Evolutionary conservation across 2,797 vertebrate genomes (phyloP), one percentile per base, ranked within the genome.

Genomic region (Botia kubotai): DNA sequence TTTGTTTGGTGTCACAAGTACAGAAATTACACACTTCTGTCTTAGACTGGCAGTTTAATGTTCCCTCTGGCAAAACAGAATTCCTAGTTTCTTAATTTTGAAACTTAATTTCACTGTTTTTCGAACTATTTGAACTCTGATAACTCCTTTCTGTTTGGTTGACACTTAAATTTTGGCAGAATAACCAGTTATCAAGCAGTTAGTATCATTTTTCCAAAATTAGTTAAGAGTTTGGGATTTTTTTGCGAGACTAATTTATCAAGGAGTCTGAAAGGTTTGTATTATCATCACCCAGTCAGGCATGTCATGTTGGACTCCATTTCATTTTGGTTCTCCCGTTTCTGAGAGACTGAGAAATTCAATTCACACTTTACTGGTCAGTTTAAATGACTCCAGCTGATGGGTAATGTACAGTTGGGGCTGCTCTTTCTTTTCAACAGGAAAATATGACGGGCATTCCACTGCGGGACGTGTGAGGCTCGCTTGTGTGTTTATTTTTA

Each of bases 361-460:
- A 66, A 66, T 71, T 71, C 50, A 71, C 68, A 80, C 70, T 72
- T 77, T 50, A 53, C 39, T 48, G 67, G 65, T 80, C 36, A 57
- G 66, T 80, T 80, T 73, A 66, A 73, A 72, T 21, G 62, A 73
- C 50, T 72, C 67, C 0, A 10, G 50, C 76, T 78, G 19, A 36
- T 10, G 46, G 39, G 23, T 48, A 63, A 60, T 60, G 66, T 50
- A 70, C 39, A 70, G 52, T 69, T n/a, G 26, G 67, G 12, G 8
- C 29, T 65, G 43, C 11, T n/a, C 46, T 63, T 71, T 71, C 36
- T 63, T 55, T 72, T 72, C 12, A 0, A 23, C 19, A 16, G 68
- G 48, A 65, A 72, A 63, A 10, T 43, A 16, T 46, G 58, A 11
- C 69, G 53, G 52, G 58, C n/a, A 55, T 72, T 71, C 26, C 58